Conservation (phyloP, 1,140 invertebrate genomes). For the Drosophila pectinifera region DNA sequence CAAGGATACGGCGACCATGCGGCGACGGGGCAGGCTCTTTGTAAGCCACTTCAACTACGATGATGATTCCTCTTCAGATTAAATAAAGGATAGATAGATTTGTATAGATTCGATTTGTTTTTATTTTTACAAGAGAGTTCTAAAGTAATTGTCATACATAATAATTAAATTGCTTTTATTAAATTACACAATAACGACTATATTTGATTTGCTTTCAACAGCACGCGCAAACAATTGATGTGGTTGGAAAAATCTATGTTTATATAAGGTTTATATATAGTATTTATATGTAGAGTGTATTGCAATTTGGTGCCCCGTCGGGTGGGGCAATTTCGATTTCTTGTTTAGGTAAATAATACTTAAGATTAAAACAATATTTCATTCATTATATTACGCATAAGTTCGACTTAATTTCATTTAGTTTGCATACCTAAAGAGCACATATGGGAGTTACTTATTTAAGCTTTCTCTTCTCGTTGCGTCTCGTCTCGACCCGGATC, state of each 20-base stretch:
- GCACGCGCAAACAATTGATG: slow-evolving; percentile 61
- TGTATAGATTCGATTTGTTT: slow-evolving; percentile 47
- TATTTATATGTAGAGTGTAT: slow-evolving; percentile 45
- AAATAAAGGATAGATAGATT: slow-evolving; percentile 11
- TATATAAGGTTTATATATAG: slow-evolving; percentile 23
- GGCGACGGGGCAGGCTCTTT: slow-evolving; percentile 1
- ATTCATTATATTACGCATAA: slow-evolving; percentile 67
- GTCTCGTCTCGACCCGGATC: slow-evolving; percentile 24
- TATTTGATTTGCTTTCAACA: slow-evolving; percentile 81
- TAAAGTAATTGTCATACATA: slow-evolving; percentile 65
- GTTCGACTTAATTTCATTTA: slow-evolving; percentile 81
- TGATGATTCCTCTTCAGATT: background rate
- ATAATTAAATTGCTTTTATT: slow-evolving; percentile 70
- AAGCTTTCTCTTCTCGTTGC: slow-evolving; percentile 25
- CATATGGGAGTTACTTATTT: slow-evolving; percentile 61
- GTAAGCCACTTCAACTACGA: background rate
- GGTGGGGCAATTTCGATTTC: slow-evolving; percentile 46
- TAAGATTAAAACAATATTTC: slow-evolving; percentile 76
- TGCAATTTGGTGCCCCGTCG: slow-evolving; percentile 60
- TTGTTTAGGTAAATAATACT: slow-evolving; percentile 79
- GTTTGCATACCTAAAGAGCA: slow-evolving; percentile 78
- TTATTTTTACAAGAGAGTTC: slow-evolving; percentile 71
- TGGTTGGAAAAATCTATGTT: slow-evolving; percentile 42
- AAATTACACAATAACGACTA: slow-evolving; percentile 83
- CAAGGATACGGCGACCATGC: background rate